phyloP scores from a whole-genome alignment of 2,797 vertebrate species.

The Nasua narica region DNA sequence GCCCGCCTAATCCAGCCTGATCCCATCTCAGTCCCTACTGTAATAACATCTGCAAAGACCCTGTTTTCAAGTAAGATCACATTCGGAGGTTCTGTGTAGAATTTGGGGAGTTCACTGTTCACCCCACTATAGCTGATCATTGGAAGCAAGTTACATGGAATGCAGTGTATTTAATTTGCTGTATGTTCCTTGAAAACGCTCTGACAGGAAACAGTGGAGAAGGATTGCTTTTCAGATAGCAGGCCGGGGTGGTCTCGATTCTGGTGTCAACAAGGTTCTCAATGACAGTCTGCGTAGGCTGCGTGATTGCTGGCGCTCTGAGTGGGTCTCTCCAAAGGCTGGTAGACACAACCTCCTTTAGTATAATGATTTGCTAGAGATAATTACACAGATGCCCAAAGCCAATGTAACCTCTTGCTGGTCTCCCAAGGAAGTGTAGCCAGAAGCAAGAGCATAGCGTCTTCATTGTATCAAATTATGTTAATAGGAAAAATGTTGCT shows the following conservation, averaged over 20 bases:
- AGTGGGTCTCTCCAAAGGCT: background rate
- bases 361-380: conserved; percentile 47
- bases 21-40: background rate
- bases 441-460: conserved; percentile 48
- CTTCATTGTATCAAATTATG: conserved; percentile 40
- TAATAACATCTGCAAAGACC: background rate
- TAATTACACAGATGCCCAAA: conserved; percentile 42
- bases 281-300: background rate
- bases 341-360: conserved; percentile 39
- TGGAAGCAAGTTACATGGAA: background rate
- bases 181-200: background rate
- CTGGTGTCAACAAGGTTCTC: background rate
- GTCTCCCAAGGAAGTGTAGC: conserved; percentile 55
- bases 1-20: background rate
- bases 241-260: background rate
- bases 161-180: background rate
- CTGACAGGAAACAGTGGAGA: background rate
- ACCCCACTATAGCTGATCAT: background rate
- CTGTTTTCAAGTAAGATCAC: background rate
- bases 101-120: background rate
- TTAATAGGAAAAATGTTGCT: conserved; percentile 53
- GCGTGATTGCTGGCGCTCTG: background rate
- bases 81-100: background rate
- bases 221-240: background rate
- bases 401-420: background rate